These are phyloP conservation scores for Melanotus villosus DNA, from an alignment of 2,888 invertebrate genomes.

Conservation along the genomic window DNA sequence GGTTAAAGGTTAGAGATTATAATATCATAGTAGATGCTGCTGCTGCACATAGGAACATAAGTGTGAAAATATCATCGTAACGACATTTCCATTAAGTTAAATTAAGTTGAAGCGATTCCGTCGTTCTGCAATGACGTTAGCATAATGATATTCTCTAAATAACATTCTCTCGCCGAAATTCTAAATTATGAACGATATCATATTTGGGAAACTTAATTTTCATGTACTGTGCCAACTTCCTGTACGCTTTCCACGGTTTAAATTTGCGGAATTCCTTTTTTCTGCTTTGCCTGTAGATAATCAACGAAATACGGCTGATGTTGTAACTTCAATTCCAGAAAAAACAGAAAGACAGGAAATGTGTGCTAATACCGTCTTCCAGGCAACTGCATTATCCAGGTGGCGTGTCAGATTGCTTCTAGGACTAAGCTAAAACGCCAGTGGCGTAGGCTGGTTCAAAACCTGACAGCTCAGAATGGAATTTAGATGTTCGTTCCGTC, in stretches of 20 bases:
- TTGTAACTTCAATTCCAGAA: slow-evolving; percentile 11
- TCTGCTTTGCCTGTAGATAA: background rate
- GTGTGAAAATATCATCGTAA: slow-evolving; percentile 14
- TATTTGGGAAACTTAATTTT: slow-evolving; percentile 16
- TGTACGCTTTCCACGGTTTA: background rate
- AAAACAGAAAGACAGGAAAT: slow-evolving; percentile 23
- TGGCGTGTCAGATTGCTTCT: slow-evolving; percentile 42
- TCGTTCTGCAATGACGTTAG: background rate
- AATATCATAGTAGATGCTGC: background rate
- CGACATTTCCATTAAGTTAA: slow-evolving; percentile 20
- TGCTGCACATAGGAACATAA: background rate
- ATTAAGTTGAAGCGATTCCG: slow-evolving; percentile 17
- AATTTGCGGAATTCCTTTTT: background rate
- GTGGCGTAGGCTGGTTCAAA: slow-evolving; percentile 23
- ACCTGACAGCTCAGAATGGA: slow-evolving; percentile 17
- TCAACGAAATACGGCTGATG: slow-evolving; percentile 6
- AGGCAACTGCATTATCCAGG: slow-evolving; percentile 43
- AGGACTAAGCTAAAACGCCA: slow-evolving; percentile 30
- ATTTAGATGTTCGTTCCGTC: slow-evolving; percentile 19
- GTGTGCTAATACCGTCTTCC: slow-evolving; percentile 42
- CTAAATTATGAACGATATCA: slow-evolving; percentile 17
- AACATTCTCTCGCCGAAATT: slow-evolving; percentile 14
- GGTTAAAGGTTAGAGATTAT: background rate
- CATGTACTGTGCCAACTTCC: background rate
- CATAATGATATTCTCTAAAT: slow-evolving; percentile 14